Evolutionary conservation across 2,888 invertebrate species (phyloP), one percentile per base, ranked within the genome.

Genomic region (Bellardia pandia): DNA sequence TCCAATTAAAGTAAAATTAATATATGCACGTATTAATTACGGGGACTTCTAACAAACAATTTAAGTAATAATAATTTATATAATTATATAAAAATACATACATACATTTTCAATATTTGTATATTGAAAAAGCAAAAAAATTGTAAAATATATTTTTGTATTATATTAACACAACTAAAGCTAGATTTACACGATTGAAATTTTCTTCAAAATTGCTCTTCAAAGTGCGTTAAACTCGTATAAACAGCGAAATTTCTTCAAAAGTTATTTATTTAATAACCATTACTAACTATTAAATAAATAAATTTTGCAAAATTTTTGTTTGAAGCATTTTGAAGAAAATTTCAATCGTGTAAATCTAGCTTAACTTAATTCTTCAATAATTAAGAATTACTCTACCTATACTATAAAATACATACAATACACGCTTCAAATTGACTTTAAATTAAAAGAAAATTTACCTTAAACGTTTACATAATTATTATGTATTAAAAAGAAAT

Each of bases 141-240:
- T 51, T 66, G 60, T 69, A 79, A 60, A 40, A 72, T 37, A 66
- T 78, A 85, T 86, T 76, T 81, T 75, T 87, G 84, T 87, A 85
- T 75, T 62, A 86, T 84, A 84, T 30, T 56, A 53, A 75, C 37
- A 23, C 14, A 69, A 64, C 14, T 69, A n/a, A n/a, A n/a, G n/a
- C n/a, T n/a, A n/a, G n/a, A n/a, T n/a, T n/a, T n/a, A n/a, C n/a
- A n/a, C n/a, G n/a, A n/a, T n/a, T n/a, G n/a, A n/a, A n/a, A n/a
- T n/a, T n/a, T n/a, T n/a, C n/a, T n/a, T n/a, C n/a, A n/a, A n/a
- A n/a, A n/a, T n/a, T n/a, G n/a, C n/a, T n/a, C n/a, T n/a, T n/a
- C n/a, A n/a, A n/a, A n/a, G n/a, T n/a, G n/a, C n/a, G n/a, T n/a
- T n/a, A n/a, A n/a, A n/a, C n/a, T n/a, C n/a, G n/a, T n/a, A n/a